Evolutionary conservation across 2,113 vertebrate genomes (phyloP), one percentile per base, ranked within the genome.

Genomic region (Tetrax tetrax): DNA sequence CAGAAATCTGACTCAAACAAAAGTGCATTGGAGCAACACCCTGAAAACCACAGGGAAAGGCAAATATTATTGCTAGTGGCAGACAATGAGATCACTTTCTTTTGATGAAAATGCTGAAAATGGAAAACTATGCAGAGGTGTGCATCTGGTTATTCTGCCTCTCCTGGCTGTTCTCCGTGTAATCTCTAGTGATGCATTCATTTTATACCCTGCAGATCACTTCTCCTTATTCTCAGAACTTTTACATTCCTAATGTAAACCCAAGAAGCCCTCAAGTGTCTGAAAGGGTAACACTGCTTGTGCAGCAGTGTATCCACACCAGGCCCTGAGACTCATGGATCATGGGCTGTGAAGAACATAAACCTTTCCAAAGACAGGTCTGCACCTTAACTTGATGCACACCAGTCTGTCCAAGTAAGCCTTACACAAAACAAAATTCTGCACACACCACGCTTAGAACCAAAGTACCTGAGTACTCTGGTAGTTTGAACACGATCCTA

Each of bases 1-100:
- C 94, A 94, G 63, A 92, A 91, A 97, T 89, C 86, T 95, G 79
- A 92, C 57, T 96, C 87, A 96, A 97, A 97, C 93, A 96, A 83
- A 97, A 65, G 75, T 71, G 28, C 88, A 86, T 14, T 65, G 68
- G 38, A 70, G 63, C 27, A 97, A 88, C 60, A 95, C 28, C 91
- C 53, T 38, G 3, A 57, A 96, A 86, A 86, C 76, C 71, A 90
- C 89, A 90, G 82, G 33, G 69, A 93, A 96, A 97, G 76, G 83
- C 87, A 95, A 74, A 94, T 75, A 96, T 38, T 88, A 76, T 61
- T 84, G 66, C 59, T 21, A 17, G 51, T 20, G 81, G 78, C 89
- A 87, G 95, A 95, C 35, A 91, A 84, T 33, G 63, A 79, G 56
- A 86, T 87, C 57, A 29, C 60, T 89, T 96, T 86, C 87, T 93